These are phyloP conservation scores for Tapera naevia DNA, from an alignment of 2,797 vertebrate species.

Conservation along the genomic window DNA sequence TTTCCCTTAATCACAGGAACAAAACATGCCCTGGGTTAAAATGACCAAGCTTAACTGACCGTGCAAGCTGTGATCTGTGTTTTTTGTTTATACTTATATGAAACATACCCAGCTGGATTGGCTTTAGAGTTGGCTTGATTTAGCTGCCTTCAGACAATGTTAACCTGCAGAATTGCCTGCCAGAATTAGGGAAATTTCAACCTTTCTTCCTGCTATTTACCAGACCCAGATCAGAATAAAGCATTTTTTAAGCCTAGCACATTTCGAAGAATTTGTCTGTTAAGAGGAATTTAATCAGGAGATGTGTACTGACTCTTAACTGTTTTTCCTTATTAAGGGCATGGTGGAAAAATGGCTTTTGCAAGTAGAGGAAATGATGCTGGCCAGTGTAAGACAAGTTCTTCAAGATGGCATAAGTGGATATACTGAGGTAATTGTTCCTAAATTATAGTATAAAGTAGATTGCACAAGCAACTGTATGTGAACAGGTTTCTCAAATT, in stretches of 20 bases:
- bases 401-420: constrained; percentile 81
- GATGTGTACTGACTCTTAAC: not conserved
- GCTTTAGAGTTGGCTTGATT: not conserved
- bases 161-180: not conserved
- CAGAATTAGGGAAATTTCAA: not conserved
- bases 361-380: constrained; percentile 89
- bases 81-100: not conserved
- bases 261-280: not conserved
- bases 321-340: constrained; percentile 76
- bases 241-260: not conserved
- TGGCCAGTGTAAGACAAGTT: constrained; percentile 84
- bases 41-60: not conserved
- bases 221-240: not conserved
- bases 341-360: constrained; percentile 96
- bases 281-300: not conserved
- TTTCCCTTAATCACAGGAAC: not conserved
- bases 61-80: not conserved
- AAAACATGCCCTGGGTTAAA: not conserved
- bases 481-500: not conserved
- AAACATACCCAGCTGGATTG: not conserved
- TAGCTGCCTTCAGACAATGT: not conserved
- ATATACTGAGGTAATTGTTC: constrained; percentile 81
- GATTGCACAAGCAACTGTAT: not conserved
- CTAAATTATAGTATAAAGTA: not conserved
- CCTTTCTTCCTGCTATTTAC: not conserved